Percentiles rank a stretch among this genome's conserved stretches.
Evolutionary conservation across 2,797 vertebrate species (phyloP).

Genomic region (Siniperca scherzeri): DNA sequence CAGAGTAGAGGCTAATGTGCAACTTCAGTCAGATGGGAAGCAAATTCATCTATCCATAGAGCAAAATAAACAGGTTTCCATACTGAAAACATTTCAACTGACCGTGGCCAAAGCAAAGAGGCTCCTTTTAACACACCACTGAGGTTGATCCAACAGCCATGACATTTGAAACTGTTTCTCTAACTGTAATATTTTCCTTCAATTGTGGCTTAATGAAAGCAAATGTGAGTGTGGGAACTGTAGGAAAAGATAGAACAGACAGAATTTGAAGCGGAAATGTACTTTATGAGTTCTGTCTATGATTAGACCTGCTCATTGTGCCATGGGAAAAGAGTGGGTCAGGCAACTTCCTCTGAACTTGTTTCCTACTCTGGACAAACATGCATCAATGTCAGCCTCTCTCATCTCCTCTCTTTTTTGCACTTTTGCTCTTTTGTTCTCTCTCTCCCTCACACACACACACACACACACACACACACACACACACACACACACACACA

Average conservation of each 20-base stretch:
- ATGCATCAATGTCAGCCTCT: conserved; percentile 62
- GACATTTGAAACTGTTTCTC: conserved; percentile 42
- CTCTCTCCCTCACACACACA: background rate
- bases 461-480: conserved; percentile 11
- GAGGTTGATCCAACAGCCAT: conserved; percentile 30
- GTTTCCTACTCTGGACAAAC: conserved; percentile 45
- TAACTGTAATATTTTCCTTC: conserved; percentile 29
- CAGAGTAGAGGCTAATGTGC: background rate
- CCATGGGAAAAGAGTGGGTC: conserved; percentile 64
- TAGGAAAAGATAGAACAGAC: conserved; percentile 19
- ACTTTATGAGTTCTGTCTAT: conserved; percentile 33
- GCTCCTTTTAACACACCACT: conserved; percentile 43
- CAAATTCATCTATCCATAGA: conserved; percentile 13
- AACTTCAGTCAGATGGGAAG: conserved; percentile 1
- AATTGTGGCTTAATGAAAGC: conserved; percentile 37
- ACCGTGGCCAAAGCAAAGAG: conserved; percentile 24
- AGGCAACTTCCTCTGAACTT: conserved; percentile 55
- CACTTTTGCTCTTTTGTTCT: conserved; percentile 41
- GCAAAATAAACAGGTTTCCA: conserved; percentile 35
- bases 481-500: background rate
- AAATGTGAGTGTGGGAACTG: conserved; percentile 51
- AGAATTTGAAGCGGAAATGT: conserved; percentile 35
- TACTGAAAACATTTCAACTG: conserved; percentile 27
- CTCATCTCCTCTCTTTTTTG: conserved; percentile 18
- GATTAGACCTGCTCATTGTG: conserved; percentile 47